phyloP scores from a whole-genome alignment of 2,113 vertebrate species.

The Nymphicus hollandicus region DNA sequence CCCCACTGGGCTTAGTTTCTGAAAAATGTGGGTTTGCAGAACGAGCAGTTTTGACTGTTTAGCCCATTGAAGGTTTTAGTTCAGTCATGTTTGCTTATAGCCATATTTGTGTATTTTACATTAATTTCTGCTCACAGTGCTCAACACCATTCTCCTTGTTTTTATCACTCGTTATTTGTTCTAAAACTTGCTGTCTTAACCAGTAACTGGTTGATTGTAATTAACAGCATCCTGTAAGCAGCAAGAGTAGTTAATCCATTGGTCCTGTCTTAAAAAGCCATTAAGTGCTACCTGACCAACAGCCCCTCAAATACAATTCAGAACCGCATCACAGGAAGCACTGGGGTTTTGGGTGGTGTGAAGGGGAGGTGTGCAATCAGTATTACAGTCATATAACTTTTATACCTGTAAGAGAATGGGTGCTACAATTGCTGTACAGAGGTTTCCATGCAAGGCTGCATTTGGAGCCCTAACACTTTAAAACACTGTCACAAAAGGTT shows the following conservation, averaged over 20 bases:
- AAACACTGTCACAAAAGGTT: neutral
- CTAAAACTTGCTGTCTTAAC: neutral
- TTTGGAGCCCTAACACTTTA: neutral
- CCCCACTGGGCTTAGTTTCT: neutral
- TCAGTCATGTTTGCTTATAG: neutral
- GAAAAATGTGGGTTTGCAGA: neutral
- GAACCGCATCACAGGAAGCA: neutral
- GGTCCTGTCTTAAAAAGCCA: neutral
- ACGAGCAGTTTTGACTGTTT: neutral
- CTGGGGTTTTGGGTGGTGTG: accelerated
- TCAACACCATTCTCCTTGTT: neutral
- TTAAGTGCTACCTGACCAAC: neutral
- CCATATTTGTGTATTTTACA: neutral
- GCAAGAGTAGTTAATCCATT: neutral
- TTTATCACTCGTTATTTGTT: neutral
- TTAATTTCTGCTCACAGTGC: neutral
- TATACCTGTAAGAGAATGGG: neutral
- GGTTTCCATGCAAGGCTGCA: neutral
- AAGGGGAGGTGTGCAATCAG: neutral
- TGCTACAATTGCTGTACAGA: neutral
- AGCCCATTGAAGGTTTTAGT: neutral
- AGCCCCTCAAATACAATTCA: neutral
- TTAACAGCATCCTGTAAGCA: neutral
- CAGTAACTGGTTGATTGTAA: neutral
- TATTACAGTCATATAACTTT: neutral